phyloP scores from a whole-genome alignment of 2,113 vertebrate species.

The Erythrocebus patas region DNA sequence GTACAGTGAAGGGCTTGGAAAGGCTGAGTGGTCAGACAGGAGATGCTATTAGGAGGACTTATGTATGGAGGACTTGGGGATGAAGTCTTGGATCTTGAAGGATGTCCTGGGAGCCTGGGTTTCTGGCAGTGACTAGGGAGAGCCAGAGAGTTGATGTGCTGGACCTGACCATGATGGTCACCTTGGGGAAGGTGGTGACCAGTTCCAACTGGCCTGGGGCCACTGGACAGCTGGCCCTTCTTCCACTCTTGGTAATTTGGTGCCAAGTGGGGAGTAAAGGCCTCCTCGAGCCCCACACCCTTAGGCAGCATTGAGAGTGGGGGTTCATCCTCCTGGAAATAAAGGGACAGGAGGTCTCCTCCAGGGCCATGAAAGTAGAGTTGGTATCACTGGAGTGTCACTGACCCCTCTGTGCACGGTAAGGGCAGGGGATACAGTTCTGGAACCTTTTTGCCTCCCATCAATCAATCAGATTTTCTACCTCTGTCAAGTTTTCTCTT shows the following conservation, averaged over 20 bases:
- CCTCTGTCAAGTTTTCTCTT: background rate
- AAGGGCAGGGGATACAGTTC: no score
- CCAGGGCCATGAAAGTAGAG: background rate
- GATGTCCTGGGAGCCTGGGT: background rate
- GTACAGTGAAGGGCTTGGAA: background rate
- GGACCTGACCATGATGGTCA: no score
- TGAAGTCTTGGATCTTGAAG: background rate
- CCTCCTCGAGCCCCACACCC: background rate
- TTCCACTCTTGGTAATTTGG: background rate
- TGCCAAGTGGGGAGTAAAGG: background rate
- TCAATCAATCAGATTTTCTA: background rate
- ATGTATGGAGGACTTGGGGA: background rate
- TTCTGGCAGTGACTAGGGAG: background rate
- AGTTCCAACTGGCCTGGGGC: no score
- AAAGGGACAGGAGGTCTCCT: background rate
- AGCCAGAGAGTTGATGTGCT: background rate
- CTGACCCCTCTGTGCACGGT: background rate
- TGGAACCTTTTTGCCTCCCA: background rate
- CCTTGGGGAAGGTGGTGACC: background rate
- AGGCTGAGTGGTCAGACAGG: background rate
- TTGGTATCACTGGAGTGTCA: background rate
- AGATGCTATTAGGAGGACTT: no score
- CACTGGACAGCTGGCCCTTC: background rate
- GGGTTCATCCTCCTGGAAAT: background rate
- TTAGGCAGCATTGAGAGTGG: background rate